Evolutionary conservation across 2,888 invertebrate genomes (phyloP).

Genomic region (Aleiodes testaceus): DNA sequence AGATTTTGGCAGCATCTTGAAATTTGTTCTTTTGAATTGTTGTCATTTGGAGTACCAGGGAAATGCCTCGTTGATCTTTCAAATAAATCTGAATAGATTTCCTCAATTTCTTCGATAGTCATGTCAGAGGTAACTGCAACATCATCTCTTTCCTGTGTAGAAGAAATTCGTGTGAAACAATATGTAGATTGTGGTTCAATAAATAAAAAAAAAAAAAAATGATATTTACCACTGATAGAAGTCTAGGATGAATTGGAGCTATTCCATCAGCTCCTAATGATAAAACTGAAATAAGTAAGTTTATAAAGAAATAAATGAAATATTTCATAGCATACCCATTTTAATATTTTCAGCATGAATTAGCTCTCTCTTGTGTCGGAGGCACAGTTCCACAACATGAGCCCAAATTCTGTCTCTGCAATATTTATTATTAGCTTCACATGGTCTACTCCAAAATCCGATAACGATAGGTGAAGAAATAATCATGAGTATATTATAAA

Average conservation of each 20-base stretch:
- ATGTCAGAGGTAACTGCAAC: no score
- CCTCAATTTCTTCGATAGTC: no score
- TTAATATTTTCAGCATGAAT: not conserved
- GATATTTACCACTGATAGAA: not conserved
- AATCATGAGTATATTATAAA: not conserved
- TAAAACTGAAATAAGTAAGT: no score
- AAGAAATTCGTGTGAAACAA: no score
- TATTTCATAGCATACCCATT: not conserved
- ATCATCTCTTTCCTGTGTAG: no score
- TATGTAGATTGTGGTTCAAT: no score
- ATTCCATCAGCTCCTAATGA: no score
- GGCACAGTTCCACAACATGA: not conserved
- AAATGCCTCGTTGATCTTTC: no score
- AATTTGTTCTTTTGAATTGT: no score
- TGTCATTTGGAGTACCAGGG: no score
- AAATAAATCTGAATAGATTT: no score
- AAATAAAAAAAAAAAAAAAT: not conserved
- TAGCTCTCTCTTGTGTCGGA: not conserved
- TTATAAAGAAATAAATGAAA: not conserved
- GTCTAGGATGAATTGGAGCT: not conserved
- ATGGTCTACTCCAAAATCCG: not conserved
- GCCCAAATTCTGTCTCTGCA: not conserved
- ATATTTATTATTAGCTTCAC: not conserved
- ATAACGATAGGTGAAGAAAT: not conserved
- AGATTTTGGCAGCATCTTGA: no score